Evolutionary conservation across 2,888 invertebrate genomes (phyloP).

Genomic region (Chironomus riparius): DNA sequence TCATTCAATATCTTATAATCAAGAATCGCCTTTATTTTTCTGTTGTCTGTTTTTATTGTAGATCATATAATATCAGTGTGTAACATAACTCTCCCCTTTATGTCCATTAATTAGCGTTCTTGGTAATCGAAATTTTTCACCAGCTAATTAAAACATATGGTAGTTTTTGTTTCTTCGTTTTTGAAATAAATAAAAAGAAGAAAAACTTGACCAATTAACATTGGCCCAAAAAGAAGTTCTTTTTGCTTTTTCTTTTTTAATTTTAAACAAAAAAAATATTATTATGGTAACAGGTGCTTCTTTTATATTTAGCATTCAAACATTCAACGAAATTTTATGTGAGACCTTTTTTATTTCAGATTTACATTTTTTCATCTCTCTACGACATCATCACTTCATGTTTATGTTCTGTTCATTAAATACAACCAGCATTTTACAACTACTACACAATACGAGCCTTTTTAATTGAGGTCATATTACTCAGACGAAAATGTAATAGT

Average conservation of each 20-base stretch:
- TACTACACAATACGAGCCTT: not conserved
- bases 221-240: not conserved
- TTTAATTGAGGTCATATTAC: slow-evolving; percentile 23
- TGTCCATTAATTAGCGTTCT: slow-evolving; percentile 10
- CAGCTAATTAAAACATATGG: slow-evolving; percentile 12
- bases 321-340: not conserved
- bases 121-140: slow-evolving; percentile 4
- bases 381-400: no score
- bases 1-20: not conserved
- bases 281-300: not conserved
- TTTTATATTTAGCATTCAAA: not conserved
- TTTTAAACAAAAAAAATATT: not conserved
- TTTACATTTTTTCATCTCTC: no score
- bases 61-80: not conserved
- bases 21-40: not conserved
- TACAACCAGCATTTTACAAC: no score
- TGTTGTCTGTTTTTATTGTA: no score
- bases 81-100: not conserved
- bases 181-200: not conserved
- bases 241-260: not conserved
- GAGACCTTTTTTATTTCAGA: no score
- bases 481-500: not conserved
- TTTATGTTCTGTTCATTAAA: no score
- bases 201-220: not conserved
- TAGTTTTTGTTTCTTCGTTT: not conserved